These are phyloP conservation scores for Mirza zaza DNA, from an alignment of 2,113 vertebrate species.

Conservation along the genomic window DNA sequence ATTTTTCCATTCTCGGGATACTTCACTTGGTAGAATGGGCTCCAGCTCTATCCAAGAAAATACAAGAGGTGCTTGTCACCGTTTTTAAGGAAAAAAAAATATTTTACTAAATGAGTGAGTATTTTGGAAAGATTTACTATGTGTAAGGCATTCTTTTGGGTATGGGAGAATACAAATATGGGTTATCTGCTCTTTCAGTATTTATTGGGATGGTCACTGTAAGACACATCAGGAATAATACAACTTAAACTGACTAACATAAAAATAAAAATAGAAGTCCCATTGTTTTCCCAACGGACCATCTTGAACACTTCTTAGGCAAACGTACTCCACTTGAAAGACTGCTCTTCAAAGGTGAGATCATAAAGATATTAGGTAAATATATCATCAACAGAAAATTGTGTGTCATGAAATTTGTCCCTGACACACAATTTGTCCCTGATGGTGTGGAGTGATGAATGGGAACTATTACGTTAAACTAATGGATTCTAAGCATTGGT, in stretches of 20 bases:
- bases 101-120: neutral
- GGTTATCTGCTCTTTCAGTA: neutral
- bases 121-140: neutral
- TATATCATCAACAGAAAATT: neutral
- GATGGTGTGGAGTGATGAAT: neutral
- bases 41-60: too few species aligned
- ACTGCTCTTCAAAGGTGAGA: neutral
- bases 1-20: too few species aligned
- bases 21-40: too few species aligned
- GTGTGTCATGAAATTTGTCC: neutral
- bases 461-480: neutral
- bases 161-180: neutral
- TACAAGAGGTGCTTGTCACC: too few species aligned
- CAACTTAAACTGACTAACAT: neutral
- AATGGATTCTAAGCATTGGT: neutral
- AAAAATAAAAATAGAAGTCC: neutral
- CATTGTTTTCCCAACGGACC: neutral
- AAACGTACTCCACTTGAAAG: neutral
- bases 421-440: neutral
- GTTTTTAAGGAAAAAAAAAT: neutral
- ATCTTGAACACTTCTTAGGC: neutral
- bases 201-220: neutral
- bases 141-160: neutral
- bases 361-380: neutral
- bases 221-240: neutral